Conservation (phyloP, 2,888 invertebrate genomes). For the Escarpia spicata region DNA sequence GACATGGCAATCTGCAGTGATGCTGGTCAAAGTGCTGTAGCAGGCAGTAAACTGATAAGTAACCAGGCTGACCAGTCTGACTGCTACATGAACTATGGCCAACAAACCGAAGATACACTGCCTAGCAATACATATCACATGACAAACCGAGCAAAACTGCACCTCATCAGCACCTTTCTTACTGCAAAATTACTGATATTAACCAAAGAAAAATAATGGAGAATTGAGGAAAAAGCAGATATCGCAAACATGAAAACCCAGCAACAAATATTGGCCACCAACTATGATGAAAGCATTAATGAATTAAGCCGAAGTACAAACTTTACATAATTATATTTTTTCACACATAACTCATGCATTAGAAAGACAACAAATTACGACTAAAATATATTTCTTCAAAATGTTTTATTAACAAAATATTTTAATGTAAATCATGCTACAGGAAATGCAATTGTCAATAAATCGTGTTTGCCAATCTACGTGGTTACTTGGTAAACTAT, state of each 20-base stretch:
- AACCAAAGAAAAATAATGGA: background rate
- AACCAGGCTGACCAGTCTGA: no score
- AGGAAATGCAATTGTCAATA: background rate
- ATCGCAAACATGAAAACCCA: background rate
- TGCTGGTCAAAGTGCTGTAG: no score
- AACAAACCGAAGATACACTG: background rate
- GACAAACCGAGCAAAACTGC: background rate
- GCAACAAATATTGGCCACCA: background rate
- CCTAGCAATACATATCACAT: background rate
- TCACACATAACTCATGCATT: background rate
- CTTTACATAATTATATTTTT: background rate
- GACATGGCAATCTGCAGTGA: no score
- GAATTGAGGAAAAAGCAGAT: background rate
- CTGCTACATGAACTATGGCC: no score
- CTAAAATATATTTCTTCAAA: background rate
- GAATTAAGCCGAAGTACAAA: background rate
- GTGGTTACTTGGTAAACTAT: background rate
- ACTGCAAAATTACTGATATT: background rate
- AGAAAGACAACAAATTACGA: background rate
- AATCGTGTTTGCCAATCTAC: background rate
- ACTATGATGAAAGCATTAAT: background rate
- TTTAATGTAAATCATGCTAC: background rate
- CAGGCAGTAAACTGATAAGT: no score
- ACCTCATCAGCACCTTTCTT: background rate
- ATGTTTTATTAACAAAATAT: background rate